Percentiles rank a stretch among this genome's conserved stretches.
These are phyloP conservation scores for Ctenomys sociabilis DNA, from an alignment of 2,113 vertebrate species.

Conservation along the genomic window DNA sequence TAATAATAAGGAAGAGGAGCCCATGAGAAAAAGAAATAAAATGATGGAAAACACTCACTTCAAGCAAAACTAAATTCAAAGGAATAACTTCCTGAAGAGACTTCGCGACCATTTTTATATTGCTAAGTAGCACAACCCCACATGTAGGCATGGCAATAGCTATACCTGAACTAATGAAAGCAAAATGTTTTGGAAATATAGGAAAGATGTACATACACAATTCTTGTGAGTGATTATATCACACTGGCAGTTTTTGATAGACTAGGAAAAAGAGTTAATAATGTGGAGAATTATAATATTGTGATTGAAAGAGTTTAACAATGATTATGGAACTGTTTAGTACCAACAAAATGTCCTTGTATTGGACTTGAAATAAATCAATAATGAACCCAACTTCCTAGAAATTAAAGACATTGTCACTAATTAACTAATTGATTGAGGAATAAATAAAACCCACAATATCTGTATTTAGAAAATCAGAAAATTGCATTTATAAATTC, in stretches of 20 bases:
- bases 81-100: not conserved
- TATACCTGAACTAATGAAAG: conserved; percentile 9
- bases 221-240: not conserved
- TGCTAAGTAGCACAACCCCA: not conserved
- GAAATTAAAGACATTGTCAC: not conserved
- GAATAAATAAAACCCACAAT: conserved; percentile 11
- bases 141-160: not conserved
- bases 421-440: not conserved
- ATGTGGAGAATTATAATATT: not conserved
- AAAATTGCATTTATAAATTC: not conserved
- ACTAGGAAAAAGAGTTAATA: conserved; percentile 6
- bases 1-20: not conserved
- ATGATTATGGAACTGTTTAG: not conserved
- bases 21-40: not conserved
- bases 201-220: not conserved
- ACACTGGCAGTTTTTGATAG: not conserved
- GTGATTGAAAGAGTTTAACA: not conserved
- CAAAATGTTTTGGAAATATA: not conserved
- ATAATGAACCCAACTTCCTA: not conserved
- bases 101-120: not conserved
- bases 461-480: conserved; percentile 9
- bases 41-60: not conserved
- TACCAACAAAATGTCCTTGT: not conserved
- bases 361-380: not conserved
- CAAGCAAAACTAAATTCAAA: not conserved